Conservation (phyloP, 1,140 invertebrate genomes). For the Bradysia coprophila region DNA sequence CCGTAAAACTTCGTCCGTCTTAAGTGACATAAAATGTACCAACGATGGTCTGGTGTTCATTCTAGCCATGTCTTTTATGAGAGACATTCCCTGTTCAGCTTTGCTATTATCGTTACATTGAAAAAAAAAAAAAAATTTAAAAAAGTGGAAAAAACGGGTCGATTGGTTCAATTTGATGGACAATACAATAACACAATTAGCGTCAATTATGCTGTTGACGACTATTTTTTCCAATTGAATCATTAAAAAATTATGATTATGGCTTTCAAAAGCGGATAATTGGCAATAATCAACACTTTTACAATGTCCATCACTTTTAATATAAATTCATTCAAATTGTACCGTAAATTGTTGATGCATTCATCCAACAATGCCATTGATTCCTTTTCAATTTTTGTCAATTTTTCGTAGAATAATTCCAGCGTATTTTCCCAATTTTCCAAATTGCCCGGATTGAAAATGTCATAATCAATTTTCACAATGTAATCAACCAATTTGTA, state of each 20-base stretch:
- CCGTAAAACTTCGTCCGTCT: slow-evolving; percentile 68
- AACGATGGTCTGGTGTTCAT: slow-evolving; percentile 56
- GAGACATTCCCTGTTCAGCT: slow-evolving; percentile 58
- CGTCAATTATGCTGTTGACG: too few relatives aligned
- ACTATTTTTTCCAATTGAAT: too few relatives aligned
- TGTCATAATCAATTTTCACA: slow-evolving; percentile 57
- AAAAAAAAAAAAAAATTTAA: slow-evolving; percentile 4
- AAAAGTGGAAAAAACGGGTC: slow-evolving; percentile 16
- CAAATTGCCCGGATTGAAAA: slow-evolving; percentile 52
- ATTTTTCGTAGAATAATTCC: slow-evolving; percentile 52
- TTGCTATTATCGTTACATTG: slow-evolving; percentile 28
- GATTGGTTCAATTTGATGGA: too few relatives aligned
- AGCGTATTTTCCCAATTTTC: slow-evolving; percentile 70
- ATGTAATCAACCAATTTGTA: slow-evolving; percentile 53
- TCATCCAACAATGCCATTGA: slow-evolving; percentile 70
- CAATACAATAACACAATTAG: too few relatives aligned
- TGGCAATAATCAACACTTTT: too few relatives aligned
- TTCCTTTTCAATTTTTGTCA: slow-evolving; percentile 55
- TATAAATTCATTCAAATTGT: too few relatives aligned
- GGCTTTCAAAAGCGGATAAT: too few relatives aligned
- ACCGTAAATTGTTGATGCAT: slow-evolving; percentile 54
- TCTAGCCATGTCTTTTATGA: slow-evolving; percentile 61
- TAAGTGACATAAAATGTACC: slow-evolving; percentile 48
- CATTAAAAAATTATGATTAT: too few relatives aligned
- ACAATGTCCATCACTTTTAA: too few relatives aligned